A percentile compares a stretch with the other conserved stretches of the same genome.
Evolutionary conservation across 1,140 invertebrate species (phyloP).

Genomic region (Hormaphis cornu): DNA sequence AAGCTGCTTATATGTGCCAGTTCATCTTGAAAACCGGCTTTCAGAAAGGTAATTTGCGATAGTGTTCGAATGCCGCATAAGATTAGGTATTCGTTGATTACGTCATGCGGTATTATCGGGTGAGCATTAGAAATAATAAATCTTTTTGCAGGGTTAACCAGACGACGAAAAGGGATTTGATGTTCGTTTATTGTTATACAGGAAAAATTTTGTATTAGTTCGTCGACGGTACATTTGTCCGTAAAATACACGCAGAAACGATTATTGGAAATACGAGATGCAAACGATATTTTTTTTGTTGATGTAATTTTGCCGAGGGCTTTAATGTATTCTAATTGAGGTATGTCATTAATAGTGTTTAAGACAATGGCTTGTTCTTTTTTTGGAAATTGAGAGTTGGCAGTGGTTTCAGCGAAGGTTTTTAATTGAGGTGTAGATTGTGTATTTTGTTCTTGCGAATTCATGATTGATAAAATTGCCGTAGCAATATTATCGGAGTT

Average conservation of each 20-base stretch:
- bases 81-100: neutral
- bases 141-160: neutral
- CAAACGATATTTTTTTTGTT: too few species aligned
- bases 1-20: neutral
- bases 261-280: too few species aligned
- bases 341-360: neutral
- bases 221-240: neutral
- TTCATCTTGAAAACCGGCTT: neutral
- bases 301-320: too few species aligned
- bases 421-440: too few species aligned
- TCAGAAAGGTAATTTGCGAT: neutral
- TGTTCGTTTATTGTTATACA: neutral
- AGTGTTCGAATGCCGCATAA: too few species aligned
- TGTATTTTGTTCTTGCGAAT: too few species aligned
- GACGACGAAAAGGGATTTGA: neutral
- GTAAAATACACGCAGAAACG: too few species aligned
- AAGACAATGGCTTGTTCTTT: neutral
- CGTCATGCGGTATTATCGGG: neutral
- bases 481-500: too few species aligned
- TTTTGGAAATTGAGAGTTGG: neutral
- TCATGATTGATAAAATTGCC: too few species aligned
- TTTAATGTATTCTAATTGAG: too few species aligned
- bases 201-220: neutral
- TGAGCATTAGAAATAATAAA: neutral
- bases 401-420: too few species aligned